Evolutionary conservation across 2,797 vertebrate species (phyloP).

Genomic region (Odontamblyopus lacepedii): DNA sequence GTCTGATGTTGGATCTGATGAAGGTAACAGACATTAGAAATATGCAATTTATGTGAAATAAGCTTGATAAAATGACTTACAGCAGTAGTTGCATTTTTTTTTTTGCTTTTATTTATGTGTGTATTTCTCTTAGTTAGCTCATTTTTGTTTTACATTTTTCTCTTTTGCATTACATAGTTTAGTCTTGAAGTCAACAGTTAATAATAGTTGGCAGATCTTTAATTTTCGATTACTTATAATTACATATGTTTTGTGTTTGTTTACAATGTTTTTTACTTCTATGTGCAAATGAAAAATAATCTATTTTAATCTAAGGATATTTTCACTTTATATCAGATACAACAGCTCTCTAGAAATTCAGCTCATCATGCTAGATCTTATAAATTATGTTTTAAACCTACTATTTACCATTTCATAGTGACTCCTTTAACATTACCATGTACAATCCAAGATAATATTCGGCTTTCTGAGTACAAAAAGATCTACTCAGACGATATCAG

Average conservation of each 20-base stretch:
- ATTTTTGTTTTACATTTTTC: neutral
- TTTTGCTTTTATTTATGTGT: neutral
- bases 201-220: neutral
- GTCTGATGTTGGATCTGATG: conserved; percentile 96
- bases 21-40: conserved; percentile 80
- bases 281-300: no score
- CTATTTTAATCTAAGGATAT: no score
- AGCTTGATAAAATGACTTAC: neutral
- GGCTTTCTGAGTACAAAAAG: no score
- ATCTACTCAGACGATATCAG: no score
- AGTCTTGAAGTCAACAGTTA: neutral
- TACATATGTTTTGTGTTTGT: no score
- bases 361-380: no score
- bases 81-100: neutral
- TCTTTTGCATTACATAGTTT: neutral
- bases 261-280: no score
- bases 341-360: neutral
- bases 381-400: no score
- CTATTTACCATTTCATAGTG: no score
- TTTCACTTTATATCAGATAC: no score
- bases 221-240: no score
- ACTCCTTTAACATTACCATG: neutral
- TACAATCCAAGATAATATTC: neutral
- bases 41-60: neutral
- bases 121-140: neutral